Evolutionary conservation across 2,113 vertebrate genomes (phyloP).

Genomic region (Lasiurus borealis): DNA sequence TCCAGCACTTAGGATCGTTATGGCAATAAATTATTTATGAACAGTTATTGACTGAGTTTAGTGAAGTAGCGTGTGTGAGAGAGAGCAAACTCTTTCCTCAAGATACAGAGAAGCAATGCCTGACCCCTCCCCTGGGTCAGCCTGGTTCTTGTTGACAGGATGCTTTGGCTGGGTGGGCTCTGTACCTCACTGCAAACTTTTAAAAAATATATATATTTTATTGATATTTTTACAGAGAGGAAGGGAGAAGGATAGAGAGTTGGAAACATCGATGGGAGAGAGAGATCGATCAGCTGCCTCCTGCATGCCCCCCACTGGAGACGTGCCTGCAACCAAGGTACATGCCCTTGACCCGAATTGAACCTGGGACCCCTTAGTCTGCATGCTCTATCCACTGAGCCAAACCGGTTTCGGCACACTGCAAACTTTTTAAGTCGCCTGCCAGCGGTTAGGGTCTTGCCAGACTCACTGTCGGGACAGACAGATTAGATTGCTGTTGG

Average conservation of each 20-base stretch:
- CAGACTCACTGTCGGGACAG: not conserved
- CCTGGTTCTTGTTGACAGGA: not conserved
- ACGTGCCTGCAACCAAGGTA: too few species aligned
- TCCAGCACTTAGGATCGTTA: conserved; percentile 58
- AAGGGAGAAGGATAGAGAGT: too few species aligned
- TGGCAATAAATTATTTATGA: conserved; percentile 69
- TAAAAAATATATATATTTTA: too few species aligned
- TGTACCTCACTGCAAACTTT: not conserved
- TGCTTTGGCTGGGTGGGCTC: not conserved
- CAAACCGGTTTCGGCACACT: too few species aligned
- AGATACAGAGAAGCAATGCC: not conserved
- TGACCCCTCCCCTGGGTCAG: not conserved
- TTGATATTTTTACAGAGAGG: too few species aligned
- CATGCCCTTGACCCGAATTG: too few species aligned
- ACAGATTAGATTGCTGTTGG: not conserved
- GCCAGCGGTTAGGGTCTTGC: not conserved
- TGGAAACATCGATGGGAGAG: too few species aligned
- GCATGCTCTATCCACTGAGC: too few species aligned
- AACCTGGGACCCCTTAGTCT: too few species aligned
- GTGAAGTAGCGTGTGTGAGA: not conserved
- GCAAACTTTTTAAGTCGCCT: too few species aligned
- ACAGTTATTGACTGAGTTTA: conserved; percentile 53
- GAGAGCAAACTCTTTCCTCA: not conserved
- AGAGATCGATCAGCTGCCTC: too few species aligned
- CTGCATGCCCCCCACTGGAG: too few species aligned